Base-by-base conservation (phyloP, 1,140 invertebrate species). In the Conus ventricosus region DNA sequence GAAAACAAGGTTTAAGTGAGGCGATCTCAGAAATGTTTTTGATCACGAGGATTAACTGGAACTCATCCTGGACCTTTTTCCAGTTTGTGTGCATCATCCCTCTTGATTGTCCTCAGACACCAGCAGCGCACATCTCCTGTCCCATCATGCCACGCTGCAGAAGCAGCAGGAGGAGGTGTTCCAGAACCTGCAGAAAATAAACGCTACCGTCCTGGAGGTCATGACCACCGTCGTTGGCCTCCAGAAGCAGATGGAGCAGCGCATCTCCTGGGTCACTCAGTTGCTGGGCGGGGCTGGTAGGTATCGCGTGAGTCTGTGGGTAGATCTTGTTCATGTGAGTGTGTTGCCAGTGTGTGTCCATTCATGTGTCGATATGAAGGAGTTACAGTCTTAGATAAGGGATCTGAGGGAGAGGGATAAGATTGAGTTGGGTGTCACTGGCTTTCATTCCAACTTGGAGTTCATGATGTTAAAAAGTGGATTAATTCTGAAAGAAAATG, bases 171-270 rank as follows among this genome's bases (percentile, higher is more conserved):
- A 96, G 71, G 93, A 95, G 39, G 96, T 96, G 63, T 93, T 97
- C 67, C 91, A 95, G n/a, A 96, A 96, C 92, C 93, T 97, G 5
- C 91, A 94, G n/a, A 96, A 96, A 92, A 96, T 97, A 63, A 97
- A 97, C 91, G 90, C 92, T 25, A 97, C 96, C 0, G 96, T 97
- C 60, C 93, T 96, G 83, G 96, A 94, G 89, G 90, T 97, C 39
- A 95, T 96, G 92, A 91, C 95, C 86, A 89, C 97, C 7, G 95
- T 97, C 17, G 94, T 95, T 25, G 94, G 92, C 2, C 96, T 96
- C 91, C 94, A 95, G 76, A 75, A 90, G 55, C 95, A 96, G 88
- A 90, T 97, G 80, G 96, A 97, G 84, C 91, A 96, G 25, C 92
- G 93, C 82, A 93, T 97, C 5, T 93, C 94, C 27, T 97, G 97